Conservation (phyloP, 2,797 vertebrate species). For the Sebastes iracundus region DNA sequence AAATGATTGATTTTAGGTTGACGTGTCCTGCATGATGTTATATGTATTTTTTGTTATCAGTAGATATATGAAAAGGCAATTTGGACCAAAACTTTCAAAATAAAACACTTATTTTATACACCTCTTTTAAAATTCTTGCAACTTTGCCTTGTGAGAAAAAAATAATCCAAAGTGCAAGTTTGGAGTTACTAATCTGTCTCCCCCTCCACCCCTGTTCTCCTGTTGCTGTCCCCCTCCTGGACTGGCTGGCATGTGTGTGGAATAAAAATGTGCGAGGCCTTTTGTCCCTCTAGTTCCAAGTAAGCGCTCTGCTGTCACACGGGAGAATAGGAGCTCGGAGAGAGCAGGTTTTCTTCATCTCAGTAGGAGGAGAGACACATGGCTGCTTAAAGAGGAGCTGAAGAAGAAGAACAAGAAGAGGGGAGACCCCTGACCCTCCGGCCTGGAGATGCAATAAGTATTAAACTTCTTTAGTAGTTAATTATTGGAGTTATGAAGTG, state of each 20-base stretch:
- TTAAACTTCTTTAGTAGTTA: background rate
- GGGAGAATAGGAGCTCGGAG: conserved; percentile 39
- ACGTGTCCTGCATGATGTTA: background rate
- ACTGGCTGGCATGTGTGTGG: conserved; percentile 67
- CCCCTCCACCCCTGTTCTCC: conserved; percentile 26
- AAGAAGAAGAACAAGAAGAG: background rate
- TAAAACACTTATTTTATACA: background rate
- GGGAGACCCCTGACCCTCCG: background rate
- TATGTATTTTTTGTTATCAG: background rate
- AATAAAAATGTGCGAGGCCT: conserved; percentile 78
- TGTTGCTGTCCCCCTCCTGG: conserved; percentile 60
- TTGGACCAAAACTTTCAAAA: background rate
- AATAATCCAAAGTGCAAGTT: conserved; percentile 11
- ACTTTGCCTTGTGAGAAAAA: conserved; percentile 8
- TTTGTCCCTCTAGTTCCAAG: conserved; percentile 67
- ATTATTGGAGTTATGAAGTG: background rate
- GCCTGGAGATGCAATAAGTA: conserved; percentile 44
- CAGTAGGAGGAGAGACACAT: conserved; percentile 24
- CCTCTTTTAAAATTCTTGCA: background rate
- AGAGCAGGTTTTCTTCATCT: conserved; percentile 31
- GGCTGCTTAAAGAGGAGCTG: conserved; percentile 29
- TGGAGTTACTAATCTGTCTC: conserved; percentile 49
- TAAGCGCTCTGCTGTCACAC: conserved; percentile 28
- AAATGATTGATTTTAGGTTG: background rate
- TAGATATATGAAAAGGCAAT: background rate